These are phyloP conservation scores for Rugalucina vietnamica DNA, from an alignment of 2,888 invertebrate genomes.

Conservation along the genomic window DNA sequence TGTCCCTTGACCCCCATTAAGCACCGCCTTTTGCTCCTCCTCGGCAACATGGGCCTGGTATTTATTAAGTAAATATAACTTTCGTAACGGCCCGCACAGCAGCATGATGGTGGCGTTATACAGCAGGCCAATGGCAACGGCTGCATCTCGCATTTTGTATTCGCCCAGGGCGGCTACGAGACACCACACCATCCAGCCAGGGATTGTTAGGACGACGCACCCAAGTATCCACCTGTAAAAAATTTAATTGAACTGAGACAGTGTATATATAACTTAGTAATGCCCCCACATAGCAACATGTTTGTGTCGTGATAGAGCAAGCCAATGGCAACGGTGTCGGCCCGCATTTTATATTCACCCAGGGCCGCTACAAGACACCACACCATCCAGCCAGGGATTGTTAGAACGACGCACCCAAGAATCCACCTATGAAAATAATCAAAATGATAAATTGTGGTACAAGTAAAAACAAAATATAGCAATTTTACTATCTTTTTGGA, in stretches of 20 bases:
- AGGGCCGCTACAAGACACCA: slow-evolving; percentile 83
- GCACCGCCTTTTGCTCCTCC: slow-evolving; percentile 65
- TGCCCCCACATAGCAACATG: slow-evolving; percentile 82
- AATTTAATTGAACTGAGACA: no score
- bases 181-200: slow-evolving; percentile 84
- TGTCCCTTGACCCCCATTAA: not conserved
- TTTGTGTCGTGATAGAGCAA: slow-evolving; percentile 83
- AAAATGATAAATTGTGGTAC: no score
- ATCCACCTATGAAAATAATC: slow-evolving; percentile 82
- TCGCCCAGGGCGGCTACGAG: slow-evolving; percentile 80
- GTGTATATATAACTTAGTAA: slow-evolving; percentile 83
- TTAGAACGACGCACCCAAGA: slow-evolving; percentile 81
- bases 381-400: slow-evolving; percentile 82
- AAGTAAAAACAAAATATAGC: no score
- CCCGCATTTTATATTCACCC: slow-evolving; percentile 78
- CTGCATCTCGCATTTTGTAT: slow-evolving; percentile 80
- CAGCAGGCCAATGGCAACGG: slow-evolving; percentile 83
- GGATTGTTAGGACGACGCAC: slow-evolving; percentile 80
- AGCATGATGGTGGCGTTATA: slow-evolving; percentile 83
- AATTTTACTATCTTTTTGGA: no score
- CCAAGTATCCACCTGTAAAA: slow-evolving; percentile 82
- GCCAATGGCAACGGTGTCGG: slow-evolving; percentile 83
- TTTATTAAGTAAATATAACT: slow-evolving; percentile 80
- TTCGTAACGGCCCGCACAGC: slow-evolving; percentile 83
- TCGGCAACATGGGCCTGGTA: slow-evolving; percentile 74